Conservation (phyloP, 2,888 invertebrate species). For the Polia nebulosa region DNA sequence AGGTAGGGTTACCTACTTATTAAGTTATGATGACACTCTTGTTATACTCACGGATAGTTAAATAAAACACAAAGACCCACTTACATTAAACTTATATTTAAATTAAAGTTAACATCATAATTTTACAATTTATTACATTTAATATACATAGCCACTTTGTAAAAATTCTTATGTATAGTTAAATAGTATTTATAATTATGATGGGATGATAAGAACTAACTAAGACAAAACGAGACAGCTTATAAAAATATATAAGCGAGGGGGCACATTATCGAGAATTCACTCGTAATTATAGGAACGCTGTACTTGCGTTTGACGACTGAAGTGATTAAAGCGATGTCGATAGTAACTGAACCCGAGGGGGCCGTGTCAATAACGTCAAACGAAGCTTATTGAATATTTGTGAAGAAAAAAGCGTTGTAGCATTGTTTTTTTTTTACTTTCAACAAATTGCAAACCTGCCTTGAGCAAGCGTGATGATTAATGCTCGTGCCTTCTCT, state of each 20-base stretch:
- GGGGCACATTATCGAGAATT: slow-evolving; percentile 68
- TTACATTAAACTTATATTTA: slow-evolving; percentile 87
- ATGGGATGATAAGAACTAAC: slow-evolving; percentile 68
- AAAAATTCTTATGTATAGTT: slow-evolving; percentile 78
- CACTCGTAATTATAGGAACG: slow-evolving; percentile 13
- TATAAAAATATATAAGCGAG: slow-evolving; percentile 82
- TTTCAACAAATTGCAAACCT: neutral
- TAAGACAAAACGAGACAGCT: slow-evolving; percentile 73
- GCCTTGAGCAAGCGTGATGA: neutral
- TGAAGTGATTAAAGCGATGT: slow-evolving; percentile 32
- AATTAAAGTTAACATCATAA: slow-evolving; percentile 83
- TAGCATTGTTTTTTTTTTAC: neutral
- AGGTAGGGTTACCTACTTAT: neutral
- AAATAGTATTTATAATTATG: slow-evolving; percentile 73
- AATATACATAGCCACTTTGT: slow-evolving; percentile 87
- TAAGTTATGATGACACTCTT: too few species aligned
- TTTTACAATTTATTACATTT: slow-evolving; percentile 84
- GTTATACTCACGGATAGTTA: neutral
- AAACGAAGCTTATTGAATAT: slow-evolving; percentile 30
- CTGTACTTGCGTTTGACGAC: slow-evolving; percentile 64
- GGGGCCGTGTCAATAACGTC: neutral
- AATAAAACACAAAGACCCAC: slow-evolving; percentile 80
- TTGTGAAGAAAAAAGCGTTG: slow-evolving; percentile 30
- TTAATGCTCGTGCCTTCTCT: neutral
- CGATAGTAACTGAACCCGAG: slow-evolving; percentile 6